phyloP scores from a whole-genome alignment of 2,113 vertebrate genomes.

The Cochlearius cochlearius region DNA sequence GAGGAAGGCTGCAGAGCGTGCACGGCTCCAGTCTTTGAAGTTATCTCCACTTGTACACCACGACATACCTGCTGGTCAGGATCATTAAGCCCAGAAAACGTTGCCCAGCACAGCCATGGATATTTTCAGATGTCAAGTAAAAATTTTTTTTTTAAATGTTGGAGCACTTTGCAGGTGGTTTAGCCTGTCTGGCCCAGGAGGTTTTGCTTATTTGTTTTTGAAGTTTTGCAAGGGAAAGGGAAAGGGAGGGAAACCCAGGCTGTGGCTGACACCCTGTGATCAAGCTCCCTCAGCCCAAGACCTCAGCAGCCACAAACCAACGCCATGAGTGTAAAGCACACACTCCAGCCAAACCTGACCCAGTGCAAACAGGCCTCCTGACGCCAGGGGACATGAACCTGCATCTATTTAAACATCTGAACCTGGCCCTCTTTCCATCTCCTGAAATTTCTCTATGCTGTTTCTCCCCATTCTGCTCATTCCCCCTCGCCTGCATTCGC shows the following conservation, averaged over 20 bases:
- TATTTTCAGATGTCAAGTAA: neutral
- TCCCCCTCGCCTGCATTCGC: neutral
- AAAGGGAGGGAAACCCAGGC: neutral
- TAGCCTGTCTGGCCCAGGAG: neutral
- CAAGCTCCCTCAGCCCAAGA: neutral
- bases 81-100: neutral
- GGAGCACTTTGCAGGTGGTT: neutral
- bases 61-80: neutral
- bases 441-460: neutral
- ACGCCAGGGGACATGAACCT: neutral
- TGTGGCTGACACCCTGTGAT: neutral
- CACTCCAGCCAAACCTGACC: neutral
- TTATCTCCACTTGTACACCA: neutral
- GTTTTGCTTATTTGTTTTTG: neutral
- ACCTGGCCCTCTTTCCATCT: neutral
- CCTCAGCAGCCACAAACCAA: slow-evolving; percentile 17
- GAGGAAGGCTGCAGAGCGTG: neutral
- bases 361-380: neutral
- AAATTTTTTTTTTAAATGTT: neutral
- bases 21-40: neutral
- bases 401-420: neutral
- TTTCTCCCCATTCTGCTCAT: neutral
- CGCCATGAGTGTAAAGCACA: neutral
- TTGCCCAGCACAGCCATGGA: neutral
- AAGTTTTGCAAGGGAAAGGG: neutral